Evolutionary conservation across 2,888 invertebrate genomes (phyloP), one percentile per base, ranked within the genome.

Genomic region (Platypus cylindrus): DNA sequence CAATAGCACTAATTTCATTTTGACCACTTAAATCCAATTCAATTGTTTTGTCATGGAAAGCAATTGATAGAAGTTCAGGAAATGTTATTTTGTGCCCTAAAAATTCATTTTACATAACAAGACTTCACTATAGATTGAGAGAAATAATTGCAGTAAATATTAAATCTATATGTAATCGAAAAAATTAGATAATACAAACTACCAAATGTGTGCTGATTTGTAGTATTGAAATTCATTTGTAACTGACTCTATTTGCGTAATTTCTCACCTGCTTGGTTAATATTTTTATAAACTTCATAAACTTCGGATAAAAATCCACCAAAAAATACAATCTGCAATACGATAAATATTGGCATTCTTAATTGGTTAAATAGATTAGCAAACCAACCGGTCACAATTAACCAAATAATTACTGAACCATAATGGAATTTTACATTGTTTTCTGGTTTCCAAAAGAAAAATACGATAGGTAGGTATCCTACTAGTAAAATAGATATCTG

Each of bases 331-430:
- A 68, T 54, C 63, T 83, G 78, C 1, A 84, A 62, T 1, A 72
- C 45, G 12, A 79, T 63, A 57, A 87, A 82, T 12, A 78, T 70
- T 29, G 81, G 73, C n/a, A 84, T 74, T 59, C 84, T 77, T 24
- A 83, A 70, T 1, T 77, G 69, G 1, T 84, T 85, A 2, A 83
- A 70, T 22, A 79, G 67, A 47, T 81, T 78, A 28, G 86, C 78
- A 8, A 81, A 49, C 53, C 78, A 85, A 45, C 84, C 73, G 13
- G 82, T 74, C 18, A 84, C 60, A 3, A 82, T 65, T 9, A 84
- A 62, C 90, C 90, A 91, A 14, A 83, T 59, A 1, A 71, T 60
- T 45, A 76, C 75, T 0, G 89, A 78, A 7, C 74, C 71, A 31
- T 75, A 67, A 24, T 78, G 72, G 52, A 84, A 79, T 34, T 69